Evolutionary conservation across 2,888 invertebrate genomes (phyloP), one percentile per base, ranked within the genome.

Genomic region (Cristatella mucedo): DNA sequence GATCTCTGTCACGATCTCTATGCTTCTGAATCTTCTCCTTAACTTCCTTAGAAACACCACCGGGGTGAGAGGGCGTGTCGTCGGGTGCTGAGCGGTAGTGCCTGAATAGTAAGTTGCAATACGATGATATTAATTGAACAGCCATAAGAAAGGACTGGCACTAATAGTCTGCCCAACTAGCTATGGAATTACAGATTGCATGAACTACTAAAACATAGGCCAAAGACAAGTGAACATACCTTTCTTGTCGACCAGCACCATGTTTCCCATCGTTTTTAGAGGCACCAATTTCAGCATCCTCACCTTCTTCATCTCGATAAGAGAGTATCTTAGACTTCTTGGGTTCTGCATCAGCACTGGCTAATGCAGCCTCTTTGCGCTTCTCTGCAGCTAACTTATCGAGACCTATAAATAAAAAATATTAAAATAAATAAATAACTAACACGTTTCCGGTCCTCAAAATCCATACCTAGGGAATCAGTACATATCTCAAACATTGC

Each of bases 61-160:
- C 91, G 0, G 89, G 86, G 56, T 91, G 78, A 0, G 89, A 82
- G 0, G 93, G 93, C 0, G 91, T 91, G 68, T 93, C 91, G 53
- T 80, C 79, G 52, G 78, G 75, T 9, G 77, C 73, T 36, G 75
- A 72, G 34, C 91, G 74, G 56, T 87, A 82, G 60, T 82, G 78
- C 42, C 65, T 61, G 49, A 15, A 43, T 29, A 41, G 29, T 33
- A 24, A 33, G 24, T 15, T 3, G 7, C 22, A n/a, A 24, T 30
- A 38, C 21, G n/a, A 21, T 7, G 7, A 13, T 18, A 6, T 21
- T 18, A 15, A 19, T 21, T 31, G 9, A 6, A 7, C 13, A n/a
- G n/a, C n/a, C n/a, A n/a, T n/a, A n/a, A n/a, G n/a, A n/a, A n/a
- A n/a, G n/a, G n/a, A n/a, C n/a, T n/a, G n/a, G n/a, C n/a, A n/a